These are phyloP conservation scores for Caenorhabditis japonica DNA, from an alignment of 2,888 invertebrate species.

Conservation along the genomic window DNA sequence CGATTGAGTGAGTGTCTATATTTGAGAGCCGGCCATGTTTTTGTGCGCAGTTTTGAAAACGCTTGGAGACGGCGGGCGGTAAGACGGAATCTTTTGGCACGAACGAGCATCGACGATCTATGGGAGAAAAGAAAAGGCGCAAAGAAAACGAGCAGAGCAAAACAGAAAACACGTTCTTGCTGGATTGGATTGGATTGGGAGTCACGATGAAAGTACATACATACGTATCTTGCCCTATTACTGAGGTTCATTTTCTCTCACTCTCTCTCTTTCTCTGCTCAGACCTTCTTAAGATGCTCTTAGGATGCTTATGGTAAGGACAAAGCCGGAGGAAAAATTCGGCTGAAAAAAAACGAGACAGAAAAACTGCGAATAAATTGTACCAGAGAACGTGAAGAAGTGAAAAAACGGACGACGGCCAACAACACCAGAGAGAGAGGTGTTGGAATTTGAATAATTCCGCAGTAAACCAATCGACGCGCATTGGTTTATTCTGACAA, in stretches of 20 bases:
- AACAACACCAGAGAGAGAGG: too few relatives aligned
- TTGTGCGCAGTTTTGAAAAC: constrained; percentile 31
- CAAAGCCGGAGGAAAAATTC: constrained; percentile 32
- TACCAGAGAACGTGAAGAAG: neutral
- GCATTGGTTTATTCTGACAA: too few relatives aligned
- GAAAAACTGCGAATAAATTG: neutral
- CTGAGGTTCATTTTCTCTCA: too few relatives aligned
- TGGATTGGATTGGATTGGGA: too few relatives aligned
- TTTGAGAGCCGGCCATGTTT: constrained; percentile 31
- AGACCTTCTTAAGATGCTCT: too few relatives aligned
- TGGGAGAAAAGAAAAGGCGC: neutral
- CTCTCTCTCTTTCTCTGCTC: too few relatives aligned
- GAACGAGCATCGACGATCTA: neutral
- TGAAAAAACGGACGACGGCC: too few relatives aligned
- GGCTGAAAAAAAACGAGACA: constrained; percentile 1
- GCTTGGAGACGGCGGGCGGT: constrained; percentile 16
- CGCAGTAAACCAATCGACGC: too few relatives aligned
- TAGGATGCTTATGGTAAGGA: too few relatives aligned
- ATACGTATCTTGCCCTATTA: too few relatives aligned
- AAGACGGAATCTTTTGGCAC: neutral
- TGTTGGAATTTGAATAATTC: constrained; percentile 12
- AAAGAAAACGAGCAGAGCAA: neutral
- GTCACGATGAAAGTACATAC: neutral
- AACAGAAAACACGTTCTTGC: too few relatives aligned
- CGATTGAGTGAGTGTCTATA: constrained; percentile 22